A percentile compares a stretch with the other conserved stretches of the same genome.
Evolutionary conservation across 2,113 vertebrate genomes (phyloP).

Genomic region (Alouatta palliata): DNA sequence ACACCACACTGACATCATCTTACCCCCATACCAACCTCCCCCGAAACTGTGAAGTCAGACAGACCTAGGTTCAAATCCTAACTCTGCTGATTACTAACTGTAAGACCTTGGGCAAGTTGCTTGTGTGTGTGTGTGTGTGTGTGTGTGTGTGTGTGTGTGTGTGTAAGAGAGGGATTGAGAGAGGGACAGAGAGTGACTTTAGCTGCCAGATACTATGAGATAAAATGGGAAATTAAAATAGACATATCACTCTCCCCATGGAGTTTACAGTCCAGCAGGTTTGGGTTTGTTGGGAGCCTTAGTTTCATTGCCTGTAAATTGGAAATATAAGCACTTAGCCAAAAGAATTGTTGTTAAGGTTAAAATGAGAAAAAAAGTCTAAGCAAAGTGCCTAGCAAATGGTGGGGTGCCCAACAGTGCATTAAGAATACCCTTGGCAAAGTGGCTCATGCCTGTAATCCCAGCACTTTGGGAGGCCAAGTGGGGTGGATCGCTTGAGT

Average conservation of each 20-base stretch:
- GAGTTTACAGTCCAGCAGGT: neutral
- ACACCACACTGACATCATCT: neutral
- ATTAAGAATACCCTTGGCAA: neutral
- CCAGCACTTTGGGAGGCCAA: too few relatives aligned
- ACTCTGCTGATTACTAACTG: neutral
- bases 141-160: neutral
- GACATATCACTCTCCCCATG: neutral
- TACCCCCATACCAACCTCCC: accelerated
- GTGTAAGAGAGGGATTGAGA: neutral
- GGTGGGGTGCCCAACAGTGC: neutral
- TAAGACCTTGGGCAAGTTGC: neutral
- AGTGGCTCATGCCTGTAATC: too few relatives aligned
- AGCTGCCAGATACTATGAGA: neutral
- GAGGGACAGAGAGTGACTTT: neutral
- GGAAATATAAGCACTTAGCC: neutral
- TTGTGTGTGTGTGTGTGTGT: neutral
- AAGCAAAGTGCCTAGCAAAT: neutral
- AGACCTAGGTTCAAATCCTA: neutral
- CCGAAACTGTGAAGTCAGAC: neutral
- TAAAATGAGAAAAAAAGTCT: neutral
- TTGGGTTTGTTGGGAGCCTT: neutral
- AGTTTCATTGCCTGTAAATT: neutral
- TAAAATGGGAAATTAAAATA: neutral
- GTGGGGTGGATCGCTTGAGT: too few relatives aligned
- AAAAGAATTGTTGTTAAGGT: neutral